Conservation (phyloP, 2,113 vertebrate genomes). For the Phalacrocorax pelagicus region DNA sequence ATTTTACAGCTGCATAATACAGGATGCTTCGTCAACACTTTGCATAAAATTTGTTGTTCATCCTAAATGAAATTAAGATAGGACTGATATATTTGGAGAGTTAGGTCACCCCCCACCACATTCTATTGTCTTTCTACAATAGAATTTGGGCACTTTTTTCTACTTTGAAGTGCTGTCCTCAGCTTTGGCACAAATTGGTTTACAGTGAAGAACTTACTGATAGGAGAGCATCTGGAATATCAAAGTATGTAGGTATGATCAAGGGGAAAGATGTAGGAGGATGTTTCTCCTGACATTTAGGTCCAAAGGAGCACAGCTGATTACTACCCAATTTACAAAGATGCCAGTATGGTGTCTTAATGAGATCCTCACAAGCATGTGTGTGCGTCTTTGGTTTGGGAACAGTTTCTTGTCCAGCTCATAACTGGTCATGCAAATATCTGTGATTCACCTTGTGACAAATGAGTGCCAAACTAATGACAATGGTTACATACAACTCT, state of each 20-base stretch:
- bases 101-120: accelerated
- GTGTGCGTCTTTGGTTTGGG: neutral
- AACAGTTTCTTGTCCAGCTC: neutral
- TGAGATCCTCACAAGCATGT: neutral
- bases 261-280: neutral
- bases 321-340: neutral
- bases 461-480: neutral
- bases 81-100: neutral
- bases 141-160: neutral
- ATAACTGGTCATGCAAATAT: neutral
- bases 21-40: neutral
- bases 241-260: neutral
- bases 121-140: neutral
- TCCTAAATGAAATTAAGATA: neutral
- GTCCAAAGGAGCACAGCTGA: neutral
- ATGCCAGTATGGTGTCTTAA: neutral
- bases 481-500: neutral
- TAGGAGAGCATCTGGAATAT: neutral
- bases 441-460: neutral
- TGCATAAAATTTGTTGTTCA: neutral
- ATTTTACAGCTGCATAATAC: neutral
- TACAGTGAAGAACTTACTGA: neutral
- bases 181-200: neutral
- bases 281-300: neutral
- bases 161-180: neutral